A percentile compares a stretch with the other conserved stretches of the same genome.
Evolutionary conservation across 2,888 invertebrate genomes (phyloP).

Genomic region (Diarsia dahlii): DNA sequence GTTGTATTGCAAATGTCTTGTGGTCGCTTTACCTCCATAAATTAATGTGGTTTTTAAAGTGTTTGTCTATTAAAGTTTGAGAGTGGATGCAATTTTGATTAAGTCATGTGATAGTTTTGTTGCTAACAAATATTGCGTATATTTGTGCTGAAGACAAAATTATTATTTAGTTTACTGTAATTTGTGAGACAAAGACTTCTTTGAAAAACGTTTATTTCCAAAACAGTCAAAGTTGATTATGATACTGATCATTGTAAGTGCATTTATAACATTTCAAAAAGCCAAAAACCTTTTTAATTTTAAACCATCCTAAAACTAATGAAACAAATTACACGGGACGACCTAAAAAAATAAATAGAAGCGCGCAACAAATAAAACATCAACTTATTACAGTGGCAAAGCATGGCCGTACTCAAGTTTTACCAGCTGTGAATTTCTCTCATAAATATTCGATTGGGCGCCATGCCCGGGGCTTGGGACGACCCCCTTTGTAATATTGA

Average conservation of each 20-base stretch:
- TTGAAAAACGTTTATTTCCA: neutral
- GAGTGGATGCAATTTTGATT: slow-evolving; percentile 37
- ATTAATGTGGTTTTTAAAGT: slow-evolving; percentile 23
- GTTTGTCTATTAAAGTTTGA: slow-evolving; percentile 38
- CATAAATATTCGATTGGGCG: slow-evolving; percentile 88
- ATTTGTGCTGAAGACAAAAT: neutral
- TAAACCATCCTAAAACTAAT: slow-evolving; percentile 32
- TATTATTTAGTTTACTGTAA: neutral
- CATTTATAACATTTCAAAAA: neutral
- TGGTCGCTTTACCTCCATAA: neutral
- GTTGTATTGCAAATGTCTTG: slow-evolving; percentile 11
- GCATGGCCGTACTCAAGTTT: slow-evolving; percentile 75
- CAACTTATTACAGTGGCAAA: slow-evolving; percentile 76
- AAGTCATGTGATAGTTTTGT: slow-evolving; percentile 8
- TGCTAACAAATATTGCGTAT: slow-evolving; percentile 17
- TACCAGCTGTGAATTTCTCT: slow-evolving; percentile 88
- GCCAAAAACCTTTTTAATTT: neutral
- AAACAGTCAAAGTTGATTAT: neutral
- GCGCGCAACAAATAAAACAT: slow-evolving; percentile 69
- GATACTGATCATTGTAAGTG: neutral
- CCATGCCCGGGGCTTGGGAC: slow-evolving; percentile 70
- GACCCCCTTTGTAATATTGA: slow-evolving; percentile 81
- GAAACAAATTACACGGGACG: slow-evolving; percentile 36
- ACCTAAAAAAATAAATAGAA: slow-evolving; percentile 57
- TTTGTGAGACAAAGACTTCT: neutral